Evolutionary conservation across 2,888 invertebrate species (phyloP).

Genomic region (Epirrhoe alternata): DNA sequence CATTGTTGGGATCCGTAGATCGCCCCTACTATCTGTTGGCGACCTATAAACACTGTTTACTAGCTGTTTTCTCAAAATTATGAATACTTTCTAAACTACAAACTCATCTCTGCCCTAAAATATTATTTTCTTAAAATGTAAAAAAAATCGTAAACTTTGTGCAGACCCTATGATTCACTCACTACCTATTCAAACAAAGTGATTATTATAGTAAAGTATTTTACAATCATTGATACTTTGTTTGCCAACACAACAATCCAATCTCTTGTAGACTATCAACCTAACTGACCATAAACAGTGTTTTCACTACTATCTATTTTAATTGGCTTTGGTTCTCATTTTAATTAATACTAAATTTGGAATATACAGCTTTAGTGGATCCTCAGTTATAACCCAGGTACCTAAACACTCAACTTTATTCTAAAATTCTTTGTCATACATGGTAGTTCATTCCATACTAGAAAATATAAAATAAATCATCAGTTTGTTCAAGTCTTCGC

Average conservation of each 20-base stretch:
- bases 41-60: conserved; percentile 61
- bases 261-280: neutral
- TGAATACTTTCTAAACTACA: conserved; percentile 13
- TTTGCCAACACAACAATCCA: conserved; percentile 1
- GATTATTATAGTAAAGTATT: no score
- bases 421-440: neutral
- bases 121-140: neutral
- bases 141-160: conserved; percentile 5
- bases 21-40: conserved; percentile 59
- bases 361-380: neutral
- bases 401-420: neutral
- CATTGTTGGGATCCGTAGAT: conserved; percentile 74
- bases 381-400: neutral
- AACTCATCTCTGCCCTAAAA: neutral
- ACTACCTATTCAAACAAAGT: conserved; percentile 19
- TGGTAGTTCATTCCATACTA: neutral
- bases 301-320: neutral
- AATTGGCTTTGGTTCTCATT: neutral
- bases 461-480: neutral
- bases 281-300: neutral
- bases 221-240: conserved; percentile 7
- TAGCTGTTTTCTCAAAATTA: conserved; percentile 9
- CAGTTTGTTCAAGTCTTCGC: neutral
- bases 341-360: neutral
- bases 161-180: conserved; percentile 23